These are phyloP conservation scores for Drosophila orosa DNA, from an alignment of 1,140 invertebrate genomes.

Conservation along the genomic window DNA sequence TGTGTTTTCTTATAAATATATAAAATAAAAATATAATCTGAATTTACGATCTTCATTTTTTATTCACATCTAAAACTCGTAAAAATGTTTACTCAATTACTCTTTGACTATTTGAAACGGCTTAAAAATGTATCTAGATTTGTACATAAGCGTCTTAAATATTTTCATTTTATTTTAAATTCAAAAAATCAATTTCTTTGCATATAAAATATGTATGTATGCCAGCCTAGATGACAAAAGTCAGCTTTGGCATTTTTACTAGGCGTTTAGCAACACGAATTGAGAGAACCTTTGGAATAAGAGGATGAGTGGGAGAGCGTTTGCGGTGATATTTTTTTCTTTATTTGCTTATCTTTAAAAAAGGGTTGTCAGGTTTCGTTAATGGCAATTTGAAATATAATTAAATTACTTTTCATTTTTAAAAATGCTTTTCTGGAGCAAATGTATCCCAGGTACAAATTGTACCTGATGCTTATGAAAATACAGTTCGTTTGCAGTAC, in stretches of 20 bases:
- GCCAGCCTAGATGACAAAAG: neutral
- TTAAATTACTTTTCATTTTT: too few species aligned
- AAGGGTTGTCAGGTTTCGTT: slow-evolving; percentile 2
- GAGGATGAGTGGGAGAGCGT: slow-evolving; percentile 3
- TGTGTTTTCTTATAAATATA: too few species aligned
- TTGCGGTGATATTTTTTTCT: slow-evolving; percentile 11
- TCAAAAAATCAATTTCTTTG: neutral
- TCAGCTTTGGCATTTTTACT: slow-evolving; percentile 1
- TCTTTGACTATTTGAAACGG: too few species aligned
- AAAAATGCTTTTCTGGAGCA: neutral
- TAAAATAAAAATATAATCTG: too few species aligned
- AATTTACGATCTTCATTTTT: too few species aligned
- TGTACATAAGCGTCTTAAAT: neutral
- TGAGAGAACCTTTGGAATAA: neutral
- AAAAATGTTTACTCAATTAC: too few species aligned
- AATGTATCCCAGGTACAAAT: slow-evolving; percentile 6
- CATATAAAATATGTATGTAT: neutral
- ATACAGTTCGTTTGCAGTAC: neutral
- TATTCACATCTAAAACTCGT: too few species aligned
- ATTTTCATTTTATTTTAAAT: neutral
- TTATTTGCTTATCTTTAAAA: neutral
- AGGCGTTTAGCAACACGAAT: slow-evolving; percentile 14
- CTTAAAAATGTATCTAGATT: neutral
- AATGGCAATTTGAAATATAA: too few species aligned
- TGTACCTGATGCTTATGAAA: slow-evolving; percentile 2